Conservation (phyloP, 1,140 invertebrate species). For the Aphidius gifuensis region DNA sequence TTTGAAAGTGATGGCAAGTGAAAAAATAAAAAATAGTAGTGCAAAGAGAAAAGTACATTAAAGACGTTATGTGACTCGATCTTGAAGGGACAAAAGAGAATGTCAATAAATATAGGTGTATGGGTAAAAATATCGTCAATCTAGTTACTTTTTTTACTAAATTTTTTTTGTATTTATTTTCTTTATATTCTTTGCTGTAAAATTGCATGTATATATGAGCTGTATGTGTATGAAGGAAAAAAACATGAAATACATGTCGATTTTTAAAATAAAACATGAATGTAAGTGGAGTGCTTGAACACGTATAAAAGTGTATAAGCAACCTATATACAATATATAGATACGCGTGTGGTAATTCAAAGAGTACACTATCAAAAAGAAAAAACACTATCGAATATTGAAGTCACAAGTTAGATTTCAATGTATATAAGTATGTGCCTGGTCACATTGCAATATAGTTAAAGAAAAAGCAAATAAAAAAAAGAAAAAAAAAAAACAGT, state of each 20-base stretch:
- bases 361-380: constrained; percentile 2
- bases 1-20: constrained; percentile 3
- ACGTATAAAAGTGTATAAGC: constrained; percentile 22
- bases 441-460: background rate
- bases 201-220: background rate
- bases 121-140: no score
- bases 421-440: constrained; percentile 4
- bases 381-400: constrained; percentile 10
- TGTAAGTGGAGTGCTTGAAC: constrained; percentile 28
- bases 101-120: background rate
- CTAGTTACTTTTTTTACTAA: no score
- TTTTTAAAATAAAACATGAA: constrained; percentile 30
- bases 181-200: background rate
- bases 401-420: background rate
- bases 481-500: background rate
- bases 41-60: constrained; percentile 21
- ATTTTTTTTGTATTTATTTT: background rate
- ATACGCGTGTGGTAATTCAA: constrained; percentile 16
- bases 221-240: background rate
- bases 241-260: constrained; percentile 25
- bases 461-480: constrained; percentile 12
- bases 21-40: no score
- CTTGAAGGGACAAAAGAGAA: background rate
- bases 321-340: background rate
- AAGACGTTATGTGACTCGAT: constrained; percentile 19